phyloP scores from a whole-genome alignment of 2,888 invertebrate genomes.

The Lepetodrilus schrolli region DNA sequence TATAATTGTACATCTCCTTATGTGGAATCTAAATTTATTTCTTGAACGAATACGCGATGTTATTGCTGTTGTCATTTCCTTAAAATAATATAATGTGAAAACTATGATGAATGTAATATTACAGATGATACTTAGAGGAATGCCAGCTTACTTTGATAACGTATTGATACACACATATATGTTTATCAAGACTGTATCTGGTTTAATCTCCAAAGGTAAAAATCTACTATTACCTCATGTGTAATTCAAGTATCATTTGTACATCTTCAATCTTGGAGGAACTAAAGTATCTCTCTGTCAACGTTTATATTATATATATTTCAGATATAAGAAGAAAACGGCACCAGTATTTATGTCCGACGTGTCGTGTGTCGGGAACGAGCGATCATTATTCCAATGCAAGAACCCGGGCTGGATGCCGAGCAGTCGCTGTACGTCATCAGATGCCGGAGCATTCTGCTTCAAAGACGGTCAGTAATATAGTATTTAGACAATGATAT shows the following conservation, averaged over 20 bases:
- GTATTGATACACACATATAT: too few species aligned
- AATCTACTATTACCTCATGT: background rate
- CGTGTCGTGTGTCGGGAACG: conserved; percentile 55
- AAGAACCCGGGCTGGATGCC: conserved; percentile 51
- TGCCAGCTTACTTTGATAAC: too few species aligned
- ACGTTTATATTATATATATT: conserved; percentile 2
- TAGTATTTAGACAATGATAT: too few species aligned
- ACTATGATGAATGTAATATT: too few species aligned
- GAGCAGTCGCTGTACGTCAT: conserved; percentile 37
- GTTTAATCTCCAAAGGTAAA: background rate
- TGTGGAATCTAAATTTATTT: too few species aligned
- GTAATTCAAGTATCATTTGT: background rate
- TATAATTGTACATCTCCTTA: too few species aligned
- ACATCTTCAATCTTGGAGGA: background rate
- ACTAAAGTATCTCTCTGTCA: background rate
- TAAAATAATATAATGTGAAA: too few species aligned
- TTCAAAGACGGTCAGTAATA: conserved; percentile 48
- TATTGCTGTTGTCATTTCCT: too few species aligned
- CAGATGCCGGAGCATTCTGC: conserved; percentile 63
- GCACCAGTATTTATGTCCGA: conserved; percentile 49
- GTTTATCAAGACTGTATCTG: too few species aligned
- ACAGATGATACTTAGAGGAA: too few species aligned
- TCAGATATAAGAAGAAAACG: conserved; percentile 44
- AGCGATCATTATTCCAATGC: conserved; percentile 56
- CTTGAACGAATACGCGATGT: too few species aligned